Base-by-base conservation (phyloP, 2,888 invertebrate species). In the Andrena marginata region DNA sequence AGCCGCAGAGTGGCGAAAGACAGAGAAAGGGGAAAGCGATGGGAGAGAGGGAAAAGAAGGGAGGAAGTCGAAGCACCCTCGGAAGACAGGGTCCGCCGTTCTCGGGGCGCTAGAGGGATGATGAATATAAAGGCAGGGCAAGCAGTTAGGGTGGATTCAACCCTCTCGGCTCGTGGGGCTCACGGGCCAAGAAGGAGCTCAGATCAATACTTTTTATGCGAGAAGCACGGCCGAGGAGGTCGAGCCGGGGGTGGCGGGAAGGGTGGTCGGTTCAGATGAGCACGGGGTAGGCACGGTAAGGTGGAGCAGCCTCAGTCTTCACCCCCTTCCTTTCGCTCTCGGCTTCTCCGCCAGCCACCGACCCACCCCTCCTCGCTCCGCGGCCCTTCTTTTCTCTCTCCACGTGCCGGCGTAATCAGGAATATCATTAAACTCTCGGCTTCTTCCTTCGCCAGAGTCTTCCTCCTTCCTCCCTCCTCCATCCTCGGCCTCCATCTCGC, bases 371-470 rank as follows among this genome's bases (percentile, higher is more conserved):
- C 67, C 31, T 49, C 54, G 68, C 33, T 56, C 60, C 35, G 33
- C 26, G 68, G 72, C 69, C 76, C 74, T 76, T 77, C 77, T 82
- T 84, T 83, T 86, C 84, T 85, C 90, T 90, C 90, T 90, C 92
- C 92, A 92, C 92, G 93, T 93, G 93, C 92, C 90, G 87, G 89
- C 90, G 93, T 94, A 94, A 94, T 94, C 93, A 94, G 93, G 93
- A 94, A 94, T 93, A 94, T 94, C 93, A 94, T 94, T 94, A 94
- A 94, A 93, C 93, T 93, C 93, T 92, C 92, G 92, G 91, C 91
- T 93, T 91, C 91, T 90, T 89, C 90, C 89, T 87, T 89, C 90
- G 89, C 86, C 83, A 85, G 88, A 85, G 85, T 89, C 89, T 89
- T 84, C 81, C 42, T 42, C 42, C 13, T 42, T 16, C 16, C 16